Base-by-base conservation (phyloP, 1,140 invertebrate genomes). In the Lethrus apterus region DNA sequence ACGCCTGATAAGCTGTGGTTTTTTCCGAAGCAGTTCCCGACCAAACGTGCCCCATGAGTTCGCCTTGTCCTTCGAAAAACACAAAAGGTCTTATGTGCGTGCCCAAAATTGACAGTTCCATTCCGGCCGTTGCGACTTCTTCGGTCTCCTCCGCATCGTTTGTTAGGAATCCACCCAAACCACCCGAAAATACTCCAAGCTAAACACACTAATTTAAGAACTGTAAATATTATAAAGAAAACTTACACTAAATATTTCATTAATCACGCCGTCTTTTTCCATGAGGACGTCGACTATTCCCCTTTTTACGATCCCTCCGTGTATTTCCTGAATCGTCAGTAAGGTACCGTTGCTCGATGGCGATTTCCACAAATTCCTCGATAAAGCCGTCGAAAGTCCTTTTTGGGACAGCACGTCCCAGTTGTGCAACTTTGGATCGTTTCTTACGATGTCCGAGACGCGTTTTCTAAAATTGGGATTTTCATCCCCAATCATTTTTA, bases 41-140 rank as follows among this genome's bases (percentile, higher is more conserved):
- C 88, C 89, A 93, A 3, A 93, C 83, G 54, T 91, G 88, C 0
- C 88, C 79, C 89, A 93, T 92, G 0, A 94, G 69, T 60, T 92
- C 88, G 0, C 81, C 76, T 57, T 89, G 84, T 0, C 89, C 86
- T 2, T 72, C 77, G 65, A 94, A 94, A 58, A 94, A 93, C 10
- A 86, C 73, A 49, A 91, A 84, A 0, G 90, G 89, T 35, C 89
- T 69, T 7, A 93, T 66, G 46, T 87, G 77, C 0, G 86, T 80
- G 11, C 83, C 88, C 33, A 90, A 67, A 1, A 93, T 69, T 1
- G 78, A 78, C 2, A 93, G 71, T 61, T 90, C 83, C 79, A 94
- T 86, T 17, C 90, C 91, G 10, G 89, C 89, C 0, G 84, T 88
- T 0, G 84, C 73, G 7, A 73, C 59, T 43, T 80, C 77, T 2